Evolutionary conservation across 1,140 invertebrate species (phyloP).

Genomic region (Caenorhabditis remanei): DNA sequence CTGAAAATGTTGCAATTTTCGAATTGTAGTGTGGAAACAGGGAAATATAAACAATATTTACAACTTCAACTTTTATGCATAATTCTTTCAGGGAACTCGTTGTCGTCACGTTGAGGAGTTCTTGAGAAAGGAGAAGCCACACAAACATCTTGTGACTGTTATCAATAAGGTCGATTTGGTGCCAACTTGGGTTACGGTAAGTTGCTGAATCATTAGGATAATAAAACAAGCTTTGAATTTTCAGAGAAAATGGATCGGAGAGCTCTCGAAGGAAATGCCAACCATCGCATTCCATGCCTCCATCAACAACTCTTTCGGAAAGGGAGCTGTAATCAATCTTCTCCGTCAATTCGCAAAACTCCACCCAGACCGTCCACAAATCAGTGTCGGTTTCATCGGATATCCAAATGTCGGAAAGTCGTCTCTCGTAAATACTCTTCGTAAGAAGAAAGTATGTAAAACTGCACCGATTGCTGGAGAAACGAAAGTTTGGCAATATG

Average conservation of each 20-base stretch:
- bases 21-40: no score
- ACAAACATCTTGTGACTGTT: slow-evolving; percentile 94
- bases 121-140: slow-evolving; percentile 87
- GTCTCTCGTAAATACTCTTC: slow-evolving; percentile 95
- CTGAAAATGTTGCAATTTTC: slow-evolving; percentile 85
- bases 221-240: slow-evolving; percentile 59
- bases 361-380: slow-evolving; percentile 86
- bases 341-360: slow-evolving; percentile 93
- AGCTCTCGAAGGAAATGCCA: slow-evolving; percentile 92
- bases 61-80: slow-evolving; percentile 84
- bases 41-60: not conserved
- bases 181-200: slow-evolving; percentile 92
- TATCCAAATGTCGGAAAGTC: slow-evolving; percentile 99
- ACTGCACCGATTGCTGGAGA: slow-evolving; percentile 98
- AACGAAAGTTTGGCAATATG: slow-evolving; percentile 99
- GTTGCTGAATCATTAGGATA: slow-evolving; percentile 48
- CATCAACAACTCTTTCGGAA: slow-evolving; percentile 96
- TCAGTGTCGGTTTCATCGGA: slow-evolving; percentile 97
- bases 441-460: slow-evolving; percentile 93
- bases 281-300: slow-evolving; percentile 98
- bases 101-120: slow-evolving; percentile 92
- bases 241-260: slow-evolving; percentile 87
- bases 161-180: slow-evolving; percentile 93
- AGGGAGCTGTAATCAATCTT: slow-evolving; percentile 95
- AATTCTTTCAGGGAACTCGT: slow-evolving; percentile 84